Conservation (phyloP, 2,888 invertebrate species). For the Tachina grossa region DNA sequence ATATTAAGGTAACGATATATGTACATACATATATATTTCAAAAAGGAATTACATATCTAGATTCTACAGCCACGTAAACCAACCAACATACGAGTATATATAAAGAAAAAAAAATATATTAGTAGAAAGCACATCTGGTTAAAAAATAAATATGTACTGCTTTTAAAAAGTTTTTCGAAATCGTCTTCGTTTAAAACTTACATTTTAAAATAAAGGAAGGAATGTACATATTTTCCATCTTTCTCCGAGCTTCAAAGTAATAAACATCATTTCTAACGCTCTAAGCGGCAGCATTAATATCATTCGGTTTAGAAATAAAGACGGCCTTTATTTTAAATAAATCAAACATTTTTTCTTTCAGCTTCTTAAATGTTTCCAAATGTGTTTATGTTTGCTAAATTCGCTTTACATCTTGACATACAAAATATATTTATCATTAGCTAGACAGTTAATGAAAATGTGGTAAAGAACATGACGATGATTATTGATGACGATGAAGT, state of each 20-base stretch:
- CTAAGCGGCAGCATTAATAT: conserved; percentile 9
- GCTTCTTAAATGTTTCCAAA: conserved; percentile 36
- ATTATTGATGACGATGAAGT: conserved; percentile 27
- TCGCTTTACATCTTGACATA: conserved; percentile 67
- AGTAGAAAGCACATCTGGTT: conserved; percentile 29
- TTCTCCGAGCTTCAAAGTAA: conserved; percentile 7
- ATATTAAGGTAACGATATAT: no score
- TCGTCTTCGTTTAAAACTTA: conserved; percentile 38
- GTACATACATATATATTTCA: no score
- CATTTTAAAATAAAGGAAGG: conserved; percentile 50
- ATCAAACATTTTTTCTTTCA: conserved; percentile 31
- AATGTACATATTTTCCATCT: conserved; percentile 42
- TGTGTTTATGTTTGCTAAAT: conserved; percentile 60
- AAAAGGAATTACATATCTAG: no score
- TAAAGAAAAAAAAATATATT: conserved; percentile 16
- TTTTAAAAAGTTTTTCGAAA: conserved; percentile 27
- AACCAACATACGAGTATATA: no score
- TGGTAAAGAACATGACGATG: conserved; percentile 3
- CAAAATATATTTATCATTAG: conserved; percentile 68
- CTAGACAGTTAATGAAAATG: conserved; percentile 65
- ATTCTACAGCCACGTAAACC: no score
- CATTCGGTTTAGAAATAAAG: conserved; percentile 25
- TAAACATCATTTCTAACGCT: conserved; percentile 9
- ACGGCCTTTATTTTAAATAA: conserved; percentile 27
- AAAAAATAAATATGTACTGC: conserved; percentile 29